Percentiles rank a stretch among this genome's conserved stretches.
Conservation (phyloP, 2,113 vertebrate genomes). For the Microtus pennsylvanicus region DNA sequence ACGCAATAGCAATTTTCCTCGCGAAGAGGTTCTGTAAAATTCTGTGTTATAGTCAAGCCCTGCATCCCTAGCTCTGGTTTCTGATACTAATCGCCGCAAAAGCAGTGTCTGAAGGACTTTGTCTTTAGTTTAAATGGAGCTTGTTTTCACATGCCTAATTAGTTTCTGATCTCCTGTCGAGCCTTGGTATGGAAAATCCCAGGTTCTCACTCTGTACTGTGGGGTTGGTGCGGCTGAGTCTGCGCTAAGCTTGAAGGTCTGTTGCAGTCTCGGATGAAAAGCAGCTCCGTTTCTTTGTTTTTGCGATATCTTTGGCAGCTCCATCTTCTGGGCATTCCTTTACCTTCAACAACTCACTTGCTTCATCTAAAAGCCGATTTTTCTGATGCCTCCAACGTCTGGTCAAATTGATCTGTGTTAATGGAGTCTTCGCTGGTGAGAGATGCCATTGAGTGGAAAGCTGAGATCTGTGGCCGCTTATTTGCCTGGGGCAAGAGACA, state of each 20-base stretch:
- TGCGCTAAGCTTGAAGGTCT: neutral
- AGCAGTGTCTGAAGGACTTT: slow-evolving; percentile 56
- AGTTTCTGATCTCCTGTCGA: neutral
- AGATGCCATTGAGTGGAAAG: slow-evolving; percentile 67
- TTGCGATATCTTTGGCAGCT: slow-evolving; percentile 58
- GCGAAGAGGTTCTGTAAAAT: slow-evolving; percentile 52
- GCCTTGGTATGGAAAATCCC: slow-evolving; percentile 34
- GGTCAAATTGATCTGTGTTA: slow-evolving; percentile 79
- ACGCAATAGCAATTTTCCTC: slow-evolving; percentile 62
- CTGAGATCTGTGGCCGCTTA: slow-evolving; percentile 63
- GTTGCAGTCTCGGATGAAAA: neutral
- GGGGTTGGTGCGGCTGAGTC: slow-evolving; percentile 32
- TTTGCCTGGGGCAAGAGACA: slow-evolving; percentile 65
- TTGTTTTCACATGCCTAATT: slow-evolving; percentile 57
- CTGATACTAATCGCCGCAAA: slow-evolving; percentile 44
- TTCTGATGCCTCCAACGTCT: slow-evolving; percentile 80
- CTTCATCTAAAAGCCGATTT: slow-evolving; percentile 72
- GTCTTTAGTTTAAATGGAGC: slow-evolving; percentile 51
- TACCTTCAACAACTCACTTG: slow-evolving; percentile 67
- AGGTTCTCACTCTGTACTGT: neutral
- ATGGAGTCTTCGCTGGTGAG: slow-evolving; percentile 73
- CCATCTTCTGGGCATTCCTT: slow-evolving; percentile 62
- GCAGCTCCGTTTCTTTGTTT: neutral
- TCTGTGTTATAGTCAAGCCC: neutral
- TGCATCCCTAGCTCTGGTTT: slow-evolving; percentile 33